These are phyloP conservation scores for Athene noctua DNA, from an alignment of 2,113 vertebrate species.

Conservation along the genomic window DNA sequence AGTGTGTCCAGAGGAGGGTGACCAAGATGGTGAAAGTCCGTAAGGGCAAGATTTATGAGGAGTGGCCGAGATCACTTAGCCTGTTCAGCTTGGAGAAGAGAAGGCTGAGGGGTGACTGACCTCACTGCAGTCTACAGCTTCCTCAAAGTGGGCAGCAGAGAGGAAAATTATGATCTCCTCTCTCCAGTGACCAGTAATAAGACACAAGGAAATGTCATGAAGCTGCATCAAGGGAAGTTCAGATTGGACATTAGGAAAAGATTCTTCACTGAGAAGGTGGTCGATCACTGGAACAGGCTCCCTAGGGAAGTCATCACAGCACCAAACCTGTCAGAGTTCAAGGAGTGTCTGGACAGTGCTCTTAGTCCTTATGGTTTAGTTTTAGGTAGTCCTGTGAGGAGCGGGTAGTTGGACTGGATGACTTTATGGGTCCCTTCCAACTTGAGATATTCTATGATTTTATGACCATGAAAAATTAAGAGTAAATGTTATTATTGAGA, in stretches of 20 bases:
- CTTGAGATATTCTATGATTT: background rate
- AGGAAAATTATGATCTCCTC: background rate
- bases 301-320: background rate
- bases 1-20: background rate
- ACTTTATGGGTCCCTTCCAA: background rate
- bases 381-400: background rate
- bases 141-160: background rate
- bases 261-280: background rate
- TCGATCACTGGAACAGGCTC: background rate
- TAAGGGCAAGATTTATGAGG: accelerated
- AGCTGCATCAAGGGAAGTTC: background rate
- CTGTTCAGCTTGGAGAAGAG: background rate
- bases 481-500: background rate
- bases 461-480: background rate
- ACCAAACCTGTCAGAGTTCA: background rate
- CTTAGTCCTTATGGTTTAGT: background rate
- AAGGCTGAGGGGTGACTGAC: background rate
- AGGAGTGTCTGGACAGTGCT: accelerated
- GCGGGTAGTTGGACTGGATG: background rate
- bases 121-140: background rate
- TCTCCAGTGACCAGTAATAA: background rate
- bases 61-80: background rate
- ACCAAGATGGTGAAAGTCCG: background rate
- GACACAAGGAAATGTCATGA: background rate
- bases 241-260: background rate